phyloP scores from a whole-genome alignment of 2,888 invertebrate species.

The Gnatocerus cornutus region DNA sequence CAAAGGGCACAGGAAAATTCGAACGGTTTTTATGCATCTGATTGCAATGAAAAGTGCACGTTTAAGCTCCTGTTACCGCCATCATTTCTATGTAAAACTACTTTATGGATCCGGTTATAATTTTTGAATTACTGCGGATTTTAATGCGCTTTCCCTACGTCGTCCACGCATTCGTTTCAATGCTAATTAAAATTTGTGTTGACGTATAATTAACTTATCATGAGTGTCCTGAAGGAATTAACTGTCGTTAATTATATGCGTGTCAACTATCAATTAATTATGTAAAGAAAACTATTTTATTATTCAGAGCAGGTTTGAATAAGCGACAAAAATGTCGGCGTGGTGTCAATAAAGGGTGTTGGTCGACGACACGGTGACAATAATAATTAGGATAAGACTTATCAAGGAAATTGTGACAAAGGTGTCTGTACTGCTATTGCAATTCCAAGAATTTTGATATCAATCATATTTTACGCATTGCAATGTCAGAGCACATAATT shows the following conservation, averaged over 20 bases:
- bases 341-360: neutral
- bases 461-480: too few relatives aligned
- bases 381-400: neutral
- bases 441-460: too few relatives aligned
- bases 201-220: neutral
- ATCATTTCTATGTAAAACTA: constrained; percentile 27
- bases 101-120: constrained; percentile 41
- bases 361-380: neutral
- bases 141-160: constrained; percentile 10
- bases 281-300: neutral
- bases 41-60: constrained; percentile 11
- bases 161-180: neutral
- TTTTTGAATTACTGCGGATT: constrained; percentile 16
- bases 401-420: too few relatives aligned
- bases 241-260: neutral
- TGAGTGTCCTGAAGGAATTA: neutral
- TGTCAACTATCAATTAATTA: neutral
- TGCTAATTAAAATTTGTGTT: neutral
- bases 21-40: constrained; percentile 7
- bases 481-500: too few relatives aligned
- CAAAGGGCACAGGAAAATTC: neutral
- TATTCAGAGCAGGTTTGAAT: neutral
- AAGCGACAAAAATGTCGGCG: neutral
- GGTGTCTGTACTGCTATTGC: too few relatives aligned
- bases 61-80: constrained; percentile 2